phyloP scores from a whole-genome alignment of 2,888 invertebrate genomes.

The Drosophila affinis region DNA sequence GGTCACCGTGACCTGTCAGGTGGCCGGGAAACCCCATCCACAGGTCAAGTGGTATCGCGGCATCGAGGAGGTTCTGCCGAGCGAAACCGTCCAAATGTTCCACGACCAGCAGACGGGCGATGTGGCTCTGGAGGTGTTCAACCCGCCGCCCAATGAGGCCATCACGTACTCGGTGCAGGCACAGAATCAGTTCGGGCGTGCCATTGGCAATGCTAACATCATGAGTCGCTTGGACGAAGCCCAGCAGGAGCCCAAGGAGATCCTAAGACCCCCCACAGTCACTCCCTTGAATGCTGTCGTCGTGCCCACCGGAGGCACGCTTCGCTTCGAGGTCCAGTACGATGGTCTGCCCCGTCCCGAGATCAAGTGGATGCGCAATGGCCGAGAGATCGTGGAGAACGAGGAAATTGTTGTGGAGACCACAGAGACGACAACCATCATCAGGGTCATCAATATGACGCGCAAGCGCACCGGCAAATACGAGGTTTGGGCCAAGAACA shows the following conservation, averaged over 20 bases:
- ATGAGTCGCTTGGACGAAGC: constrained; percentile 85
- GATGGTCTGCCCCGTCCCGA: constrained; percentile 89
- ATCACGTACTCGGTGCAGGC: constrained; percentile 89
- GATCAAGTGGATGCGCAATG: constrained; percentile 94
- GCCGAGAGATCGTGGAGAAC: constrained; percentile 88
- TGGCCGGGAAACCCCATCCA: constrained; percentile 89
- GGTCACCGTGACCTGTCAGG: constrained; percentile 87
- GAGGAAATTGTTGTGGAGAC: constrained; percentile 86
- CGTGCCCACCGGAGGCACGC: constrained; percentile 88
- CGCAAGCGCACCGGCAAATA: constrained; percentile 94
- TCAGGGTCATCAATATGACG: constrained; percentile 88
- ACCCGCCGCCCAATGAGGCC: constrained; percentile 88
- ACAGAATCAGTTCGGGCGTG: constrained; percentile 89
- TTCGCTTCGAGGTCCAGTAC: constrained; percentile 89
- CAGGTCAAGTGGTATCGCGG: constrained; percentile 89
- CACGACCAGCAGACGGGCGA: constrained; percentile 87
- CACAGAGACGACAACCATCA: constrained; percentile 87
- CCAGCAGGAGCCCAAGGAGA: constrained; percentile 71
- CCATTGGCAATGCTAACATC: constrained; percentile 90
- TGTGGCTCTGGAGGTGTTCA: constrained; percentile 87
- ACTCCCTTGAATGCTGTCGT: constrained; percentile 91
- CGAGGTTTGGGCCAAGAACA: constrained; percentile 92
- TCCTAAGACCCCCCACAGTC: constrained; percentile 89
- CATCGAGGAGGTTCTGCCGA: constrained; percentile 86
- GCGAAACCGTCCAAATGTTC: constrained; percentile 85